Percentiles rank a stretch among this genome's conserved stretches.
phyloP scores from a whole-genome alignment of 2,113 vertebrate species.

The Salminus brasiliensis region DNA sequence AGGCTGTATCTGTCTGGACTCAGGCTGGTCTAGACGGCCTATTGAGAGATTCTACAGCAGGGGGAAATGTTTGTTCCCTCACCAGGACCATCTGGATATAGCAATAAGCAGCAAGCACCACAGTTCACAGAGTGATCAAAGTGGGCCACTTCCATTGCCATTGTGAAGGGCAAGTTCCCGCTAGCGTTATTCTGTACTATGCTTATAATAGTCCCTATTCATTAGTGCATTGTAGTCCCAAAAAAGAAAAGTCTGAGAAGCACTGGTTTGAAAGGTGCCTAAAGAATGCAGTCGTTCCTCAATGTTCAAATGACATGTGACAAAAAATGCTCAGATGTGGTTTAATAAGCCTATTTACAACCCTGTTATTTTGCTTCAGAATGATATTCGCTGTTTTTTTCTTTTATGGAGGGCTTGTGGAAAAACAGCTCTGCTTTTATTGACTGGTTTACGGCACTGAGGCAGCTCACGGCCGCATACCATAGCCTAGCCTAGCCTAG shows the following conservation, averaged over 20 bases:
- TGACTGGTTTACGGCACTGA: too few relatives aligned
- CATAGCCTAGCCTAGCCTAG: too few relatives aligned
- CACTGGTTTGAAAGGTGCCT: too few relatives aligned
- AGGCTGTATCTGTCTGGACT: constrained; percentile 99
- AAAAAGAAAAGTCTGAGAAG: background rate
- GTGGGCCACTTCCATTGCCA: constrained; percentile 80
- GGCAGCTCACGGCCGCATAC: too few relatives aligned
- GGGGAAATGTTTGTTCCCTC: constrained; percentile 93
- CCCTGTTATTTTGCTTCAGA: too few relatives aligned
- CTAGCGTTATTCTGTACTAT: constrained; percentile 2
- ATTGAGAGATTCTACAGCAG: constrained; percentile 96
- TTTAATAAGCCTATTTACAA: too few relatives aligned
- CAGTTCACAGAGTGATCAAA: constrained; percentile 92
- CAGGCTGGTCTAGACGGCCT: constrained; percentile 99
- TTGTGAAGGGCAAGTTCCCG: constrained; percentile 66
- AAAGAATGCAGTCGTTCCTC: too few relatives aligned
- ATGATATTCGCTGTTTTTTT: too few relatives aligned
- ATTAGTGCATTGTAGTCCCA: constrained; percentile 23
- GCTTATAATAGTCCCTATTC: background rate
- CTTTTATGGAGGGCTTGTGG: too few relatives aligned
- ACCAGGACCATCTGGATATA: constrained; percentile 95
- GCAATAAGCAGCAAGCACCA: constrained; percentile 90
- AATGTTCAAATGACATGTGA: too few relatives aligned
- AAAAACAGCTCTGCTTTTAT: too few relatives aligned
- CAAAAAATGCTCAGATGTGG: too few relatives aligned